Evolutionary conservation across 2,888 invertebrate genomes (phyloP), one percentile per base, ranked within the genome.

Genomic region (Phania funesta): DNA sequence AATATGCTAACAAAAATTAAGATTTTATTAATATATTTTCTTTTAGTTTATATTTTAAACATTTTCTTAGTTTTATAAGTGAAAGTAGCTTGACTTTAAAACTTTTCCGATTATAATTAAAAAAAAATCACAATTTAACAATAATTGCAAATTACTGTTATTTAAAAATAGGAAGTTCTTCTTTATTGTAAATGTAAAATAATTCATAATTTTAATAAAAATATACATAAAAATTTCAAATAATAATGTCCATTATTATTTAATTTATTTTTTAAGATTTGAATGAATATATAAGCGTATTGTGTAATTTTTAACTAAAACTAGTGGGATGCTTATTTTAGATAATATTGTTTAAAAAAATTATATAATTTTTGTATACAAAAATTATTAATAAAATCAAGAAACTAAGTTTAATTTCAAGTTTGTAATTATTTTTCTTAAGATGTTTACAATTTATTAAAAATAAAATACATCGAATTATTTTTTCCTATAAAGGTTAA

Each of bases 191-290:
- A 76, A 58, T 67, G 65, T 79, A 74, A 44, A 79, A 68, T 60
- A 35, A 8, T 1, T 26, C 24, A 67, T 58, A 44, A 60, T 58
- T 65, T 50, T 60, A 48, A 67, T 74, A 56, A 73, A 73, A 58
- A 79, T 74, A 29, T 50, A 18, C 50, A 78, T 41, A 44, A 75
- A 65, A 18, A 29, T 62, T 2, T 64, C 70, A 83, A 83, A 18
- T 7, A 16, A 38, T 18, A 38, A 50, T 60, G 38, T 60, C 48
- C n/a, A 41, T 38, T 46, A 20, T 62, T 46, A 16, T 32, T 62
- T 38, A 38, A 38, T 9, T 32, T 32, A 20, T 84, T 83, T 83
- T 84, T 86, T 84, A 71, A 58, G 13, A 22, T 18, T 29, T 44
- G 18, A 29, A 29, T 32, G 16, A n/a, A 24, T 24, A 20, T 26